A percentile compares a stretch with the other conserved stretches of the same genome.
These are phyloP conservation scores for Stigmatopora argus DNA, from an alignment of 2,113 vertebrate genomes.

Conservation along the genomic window DNA sequence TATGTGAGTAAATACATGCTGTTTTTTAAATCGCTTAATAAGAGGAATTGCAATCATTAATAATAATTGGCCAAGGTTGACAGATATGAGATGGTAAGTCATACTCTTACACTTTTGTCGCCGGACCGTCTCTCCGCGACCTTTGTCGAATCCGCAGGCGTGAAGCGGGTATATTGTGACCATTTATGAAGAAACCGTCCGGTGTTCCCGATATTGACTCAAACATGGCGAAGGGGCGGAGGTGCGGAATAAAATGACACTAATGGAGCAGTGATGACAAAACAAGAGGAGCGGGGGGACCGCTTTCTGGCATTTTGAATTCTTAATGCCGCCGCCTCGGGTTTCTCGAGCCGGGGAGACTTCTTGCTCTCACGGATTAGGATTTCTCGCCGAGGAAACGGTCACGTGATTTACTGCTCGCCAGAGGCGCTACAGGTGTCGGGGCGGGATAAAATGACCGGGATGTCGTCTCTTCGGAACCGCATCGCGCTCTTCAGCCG, in stretches of 20 bases:
- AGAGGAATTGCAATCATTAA: too few species aligned
- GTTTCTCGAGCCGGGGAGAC: conserved; percentile 65
- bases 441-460: conserved; percentile 66
- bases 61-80: neutral
- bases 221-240: conserved; percentile 61
- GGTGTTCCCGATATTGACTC: conserved; percentile 74
- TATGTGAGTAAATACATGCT: too few species aligned
- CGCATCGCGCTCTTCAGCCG: conserved; percentile 42
- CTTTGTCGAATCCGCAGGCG: conserved; percentile 72
- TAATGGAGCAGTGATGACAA: conserved; percentile 78
- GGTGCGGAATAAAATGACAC: conserved; percentile 74
- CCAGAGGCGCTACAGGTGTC: conserved; percentile 64
- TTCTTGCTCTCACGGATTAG: conserved; percentile 63
- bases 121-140: conserved; percentile 27
- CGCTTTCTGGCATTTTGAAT: conserved; percentile 72
- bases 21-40: too few species aligned
- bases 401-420: conserved; percentile 76
- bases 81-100: too few species aligned
- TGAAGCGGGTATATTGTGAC: conserved; percentile 75
- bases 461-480: conserved; percentile 54
- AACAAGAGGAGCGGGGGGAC: conserved; percentile 71
- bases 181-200: conserved; percentile 69
- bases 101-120: neutral
- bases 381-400: conserved; percentile 71
- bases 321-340: conserved; percentile 71